These are phyloP conservation scores for Dolichallabes microphthalmus DNA, from an alignment of 2,113 vertebrate genomes.

Conservation along the genomic window DNA sequence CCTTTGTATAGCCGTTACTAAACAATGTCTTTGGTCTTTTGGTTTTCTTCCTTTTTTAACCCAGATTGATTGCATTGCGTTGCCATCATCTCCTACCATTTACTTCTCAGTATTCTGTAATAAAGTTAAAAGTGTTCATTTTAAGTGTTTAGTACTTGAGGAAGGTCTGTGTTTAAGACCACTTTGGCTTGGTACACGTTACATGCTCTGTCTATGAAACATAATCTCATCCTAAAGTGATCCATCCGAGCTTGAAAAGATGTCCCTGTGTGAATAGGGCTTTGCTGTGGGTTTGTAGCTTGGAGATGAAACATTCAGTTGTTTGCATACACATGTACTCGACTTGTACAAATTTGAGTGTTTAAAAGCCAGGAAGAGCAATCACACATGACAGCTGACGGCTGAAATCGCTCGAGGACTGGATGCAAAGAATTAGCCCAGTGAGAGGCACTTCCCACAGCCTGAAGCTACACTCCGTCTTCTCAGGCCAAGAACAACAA, in stretches of 20 bases:
- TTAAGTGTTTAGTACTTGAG: background rate
- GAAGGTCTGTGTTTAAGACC: background rate
- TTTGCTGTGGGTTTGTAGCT: slow-evolving; percentile 4
- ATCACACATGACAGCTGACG: background rate
- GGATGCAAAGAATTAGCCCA: background rate
- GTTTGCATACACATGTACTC: background rate
- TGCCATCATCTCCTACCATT: background rate
- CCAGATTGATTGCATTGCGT: background rate
- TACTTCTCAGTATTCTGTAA: background rate
- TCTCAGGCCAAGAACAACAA: too few relatives aligned
- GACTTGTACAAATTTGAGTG: background rate
- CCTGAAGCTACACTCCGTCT: background rate
- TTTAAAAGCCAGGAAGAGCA: background rate
- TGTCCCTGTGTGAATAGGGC: background rate
- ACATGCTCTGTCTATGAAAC: background rate
- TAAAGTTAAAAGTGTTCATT: too few relatives aligned
- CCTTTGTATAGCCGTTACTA: slow-evolving; percentile 2
- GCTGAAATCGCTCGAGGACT: background rate
- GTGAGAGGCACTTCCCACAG: background rate
- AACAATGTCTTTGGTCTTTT: background rate
- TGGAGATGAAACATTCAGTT: background rate
- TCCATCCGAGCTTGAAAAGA: background rate
- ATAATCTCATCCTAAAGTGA: background rate
- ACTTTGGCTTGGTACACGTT: background rate
- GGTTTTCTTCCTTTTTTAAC: background rate